Evolutionary conservation across 2,888 invertebrate species (phyloP), one percentile per base, ranked within the genome.

Genomic region (Allacma fusca): DNA sequence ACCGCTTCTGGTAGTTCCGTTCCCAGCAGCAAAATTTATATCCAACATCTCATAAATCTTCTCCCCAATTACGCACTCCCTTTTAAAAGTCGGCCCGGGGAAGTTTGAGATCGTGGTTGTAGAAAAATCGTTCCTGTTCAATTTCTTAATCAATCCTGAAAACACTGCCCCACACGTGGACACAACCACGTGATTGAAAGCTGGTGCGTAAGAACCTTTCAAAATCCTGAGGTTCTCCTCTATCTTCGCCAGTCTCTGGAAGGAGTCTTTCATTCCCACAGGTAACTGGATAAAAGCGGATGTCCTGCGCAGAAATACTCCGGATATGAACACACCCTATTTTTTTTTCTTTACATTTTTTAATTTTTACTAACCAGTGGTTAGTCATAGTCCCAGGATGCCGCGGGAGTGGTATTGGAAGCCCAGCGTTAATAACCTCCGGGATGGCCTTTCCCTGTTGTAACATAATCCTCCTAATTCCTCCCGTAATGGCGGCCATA

Each of bases 51-150:
- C 59, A 74, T 81, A 50, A 21, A 43, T 50, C 21, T 77, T 70
- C n/a, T 44, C 67, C 1, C 44, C 68, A 16, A 67, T 72, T 43
- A 50, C 50, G 19, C 72, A 75, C 28, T 21, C 16, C 0, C 72
- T 71, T 21, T 68, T 1, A 16, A 68, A 70, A 1, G 76, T 62
- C 24, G 76, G 59, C 19, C 81, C 81, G 19, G 83, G 83, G 64
- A 83, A 81, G 62, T 83, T 83, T 1, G 81, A 81, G 79, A 80
- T 81, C 40, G 80, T 75, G n/a, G 77, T 76, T n/a, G 83, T 83
- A 21, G 83, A 80, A 19, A 79, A 79, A 21, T 71, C 68, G 77
- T 82, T 78, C 24, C 73, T 74, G 1, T 81, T 79, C 59, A 80
- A 62, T n/a, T 78, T 77, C 65, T 79, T 77, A n/a, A 81, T 81